A percentile compares a stretch with the other conserved stretches of the same genome.
Conservation (phyloP, 2,113 vertebrate species). For the Calidris pygmaea region DNA sequence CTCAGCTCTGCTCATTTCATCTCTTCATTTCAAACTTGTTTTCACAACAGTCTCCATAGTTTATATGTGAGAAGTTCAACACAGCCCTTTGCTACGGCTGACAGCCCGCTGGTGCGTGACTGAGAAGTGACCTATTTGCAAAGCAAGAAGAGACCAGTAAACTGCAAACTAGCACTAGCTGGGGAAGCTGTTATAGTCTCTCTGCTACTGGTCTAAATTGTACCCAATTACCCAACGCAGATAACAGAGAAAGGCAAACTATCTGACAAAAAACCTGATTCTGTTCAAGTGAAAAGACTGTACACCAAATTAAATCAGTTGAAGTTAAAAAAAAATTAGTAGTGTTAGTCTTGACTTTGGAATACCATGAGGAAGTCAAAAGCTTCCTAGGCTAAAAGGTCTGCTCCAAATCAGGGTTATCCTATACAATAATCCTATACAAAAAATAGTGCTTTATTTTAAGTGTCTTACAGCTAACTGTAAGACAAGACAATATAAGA, state of each 20-base stretch:
- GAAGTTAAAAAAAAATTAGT: background rate
- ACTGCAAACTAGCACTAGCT: background rate
- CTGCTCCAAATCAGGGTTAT: background rate
- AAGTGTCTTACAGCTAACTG: background rate
- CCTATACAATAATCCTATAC: background rate
- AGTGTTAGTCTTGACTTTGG: background rate
- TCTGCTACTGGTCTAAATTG: background rate
- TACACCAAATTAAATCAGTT: background rate
- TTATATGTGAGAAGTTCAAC: background rate
- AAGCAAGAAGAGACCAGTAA: background rate
- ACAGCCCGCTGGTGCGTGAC: background rate
- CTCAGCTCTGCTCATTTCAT: background rate
- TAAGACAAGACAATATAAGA: background rate
- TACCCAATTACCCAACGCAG: background rate
- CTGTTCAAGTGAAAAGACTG: background rate
- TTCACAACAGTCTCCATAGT: background rate
- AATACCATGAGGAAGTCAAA: background rate
- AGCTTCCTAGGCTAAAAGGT: background rate
- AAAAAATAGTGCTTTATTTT: background rate
- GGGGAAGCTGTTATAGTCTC: background rate
- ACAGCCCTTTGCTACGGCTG: background rate
- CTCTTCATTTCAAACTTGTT: background rate
- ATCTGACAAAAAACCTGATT: background rate
- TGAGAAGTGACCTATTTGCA: conserved; percentile 16
- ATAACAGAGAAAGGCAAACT: background rate